Base-by-base conservation (phyloP, 2,113 vertebrate genomes). In the Phainopepla nitens region DNA sequence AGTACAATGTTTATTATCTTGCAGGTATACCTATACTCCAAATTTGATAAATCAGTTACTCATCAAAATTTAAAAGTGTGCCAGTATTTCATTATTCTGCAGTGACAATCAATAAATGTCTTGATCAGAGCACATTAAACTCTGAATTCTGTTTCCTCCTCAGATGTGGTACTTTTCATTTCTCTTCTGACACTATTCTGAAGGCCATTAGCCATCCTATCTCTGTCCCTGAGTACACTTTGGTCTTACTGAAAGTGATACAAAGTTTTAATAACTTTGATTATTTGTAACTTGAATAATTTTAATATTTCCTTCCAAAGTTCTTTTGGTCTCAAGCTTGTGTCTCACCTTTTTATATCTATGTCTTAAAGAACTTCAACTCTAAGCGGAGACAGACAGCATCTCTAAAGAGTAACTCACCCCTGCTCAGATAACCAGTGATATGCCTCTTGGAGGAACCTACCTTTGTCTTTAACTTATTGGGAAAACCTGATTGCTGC, bases 141-240 rank as follows among this genome's bases (percentile, higher is more conserved):
- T 69, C 33, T 23, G 57, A 80, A 18, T 42, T 78, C 68, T 75
- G 39, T 75, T 96, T 96, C 73, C 64, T 91, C 20, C 60, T 84
- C 47, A 78, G n/a, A 68, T 66, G 39, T 35, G 14, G 33, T 62
- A 82, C 95, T 94, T 93, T 93, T 72, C 69, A 66, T 64, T 91
- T 84, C 73, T 89, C 11, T 78, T 89, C 51, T 95, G 77, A 87
- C 87, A 73, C 24, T 75, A 39, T 39, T 39, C 39, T 39, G 39
- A 12, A 10, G 39, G 65, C 51, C 77, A 89, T 87, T 62, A 93
- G 27, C 45, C 47, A 20, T 78, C 18, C 19, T 81, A 4, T 66
- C 54, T 89, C 68, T 50, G 15, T 16, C 54, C 24, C 36, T 81
- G 23, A 22, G 60, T 62, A 42, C 11, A 54, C 24, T 89, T 86